These are phyloP conservation scores for Drosophila niveifrons DNA, from an alignment of 2,888 invertebrate genomes.

Conservation along the genomic window DNA sequence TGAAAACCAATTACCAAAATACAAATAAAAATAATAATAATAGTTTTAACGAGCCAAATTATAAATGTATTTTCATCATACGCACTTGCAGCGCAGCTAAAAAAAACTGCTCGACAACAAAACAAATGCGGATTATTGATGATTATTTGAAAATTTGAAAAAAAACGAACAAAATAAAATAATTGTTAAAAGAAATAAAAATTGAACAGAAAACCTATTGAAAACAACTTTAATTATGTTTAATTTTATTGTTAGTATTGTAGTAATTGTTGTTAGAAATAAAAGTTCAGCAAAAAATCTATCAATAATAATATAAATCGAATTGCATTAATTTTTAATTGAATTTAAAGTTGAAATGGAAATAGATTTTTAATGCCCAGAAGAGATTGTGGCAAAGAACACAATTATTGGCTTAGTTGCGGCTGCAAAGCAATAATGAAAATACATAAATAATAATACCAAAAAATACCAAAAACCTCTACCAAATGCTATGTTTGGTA, in stretches of 20 bases:
- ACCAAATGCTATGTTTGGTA: too few species aligned
- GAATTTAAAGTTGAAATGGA: too few species aligned
- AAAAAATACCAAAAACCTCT: too few species aligned
- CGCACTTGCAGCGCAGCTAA: slow-evolving; percentile 51
- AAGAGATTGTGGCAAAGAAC: too few species aligned
- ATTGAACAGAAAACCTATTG: background rate
- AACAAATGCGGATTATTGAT: background rate
- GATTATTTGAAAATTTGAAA: background rate
- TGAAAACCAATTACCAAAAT: slow-evolving; percentile 6
- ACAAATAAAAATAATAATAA: slow-evolving; percentile 33
- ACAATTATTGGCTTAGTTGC: too few species aligned
- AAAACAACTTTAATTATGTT: too few species aligned
- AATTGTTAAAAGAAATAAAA: background rate
- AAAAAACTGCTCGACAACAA: background rate
- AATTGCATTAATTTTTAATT: too few species aligned
- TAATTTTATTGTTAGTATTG: too few species aligned
- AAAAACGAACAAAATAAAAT: background rate
- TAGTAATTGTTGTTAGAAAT: background rate
- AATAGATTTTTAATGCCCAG: too few species aligned
- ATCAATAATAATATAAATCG: too few species aligned
- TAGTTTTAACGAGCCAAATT: slow-evolving; percentile 40
- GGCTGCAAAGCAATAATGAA: too few species aligned
- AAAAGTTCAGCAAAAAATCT: background rate
- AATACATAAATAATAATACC: too few species aligned
- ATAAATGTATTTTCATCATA: slow-evolving; percentile 63